Conservation (phyloP, 1,140 invertebrate genomes). For the Belonocnema kinseyi region DNA sequence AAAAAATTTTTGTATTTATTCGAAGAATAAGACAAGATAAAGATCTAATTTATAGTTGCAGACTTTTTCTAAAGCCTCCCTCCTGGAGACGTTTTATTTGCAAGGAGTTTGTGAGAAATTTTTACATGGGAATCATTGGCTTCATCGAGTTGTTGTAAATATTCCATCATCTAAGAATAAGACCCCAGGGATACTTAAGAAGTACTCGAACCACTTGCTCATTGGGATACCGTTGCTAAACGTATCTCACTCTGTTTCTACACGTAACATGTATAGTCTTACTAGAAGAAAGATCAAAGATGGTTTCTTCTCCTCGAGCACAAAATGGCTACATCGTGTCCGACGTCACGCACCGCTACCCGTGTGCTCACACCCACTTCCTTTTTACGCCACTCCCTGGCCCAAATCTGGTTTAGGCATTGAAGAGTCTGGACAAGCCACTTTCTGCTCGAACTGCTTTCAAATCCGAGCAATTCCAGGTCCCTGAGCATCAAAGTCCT, state of each 20-base stretch:
- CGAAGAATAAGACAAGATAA: not conserved
- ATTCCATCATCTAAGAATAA: slow-evolving; percentile 16
- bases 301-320: slow-evolving; percentile 61
- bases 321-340: slow-evolving; percentile 71
- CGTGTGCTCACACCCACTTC: slow-evolving; percentile 76
- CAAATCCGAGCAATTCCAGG: slow-evolving; percentile 25
- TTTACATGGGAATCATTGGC: slow-evolving; percentile 8
- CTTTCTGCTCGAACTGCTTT: slow-evolving; percentile 48
- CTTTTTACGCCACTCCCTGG: slow-evolving; percentile 76
- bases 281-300: slow-evolving; percentile 61
- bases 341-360: slow-evolving; percentile 73
- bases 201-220: slow-evolving; percentile 23
- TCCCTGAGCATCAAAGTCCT: slow-evolving; percentile 7
- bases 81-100: not conserved
- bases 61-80: not conserved
- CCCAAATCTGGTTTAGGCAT: slow-evolving; percentile 51
- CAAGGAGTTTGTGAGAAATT: slow-evolving; percentile 18
- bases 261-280: slow-evolving; percentile 25
- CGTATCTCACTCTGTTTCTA: slow-evolving; percentile 41
- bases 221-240: slow-evolving; percentile 29
- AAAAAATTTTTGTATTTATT: not conserved
- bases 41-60: not conserved
- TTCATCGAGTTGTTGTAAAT: slow-evolving; percentile 19
- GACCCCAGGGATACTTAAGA: slow-evolving; percentile 27
- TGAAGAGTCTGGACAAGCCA: slow-evolving; percentile 42